phyloP scores from a whole-genome alignment of 2,888 invertebrate species.

The Machimus rusticus region DNA sequence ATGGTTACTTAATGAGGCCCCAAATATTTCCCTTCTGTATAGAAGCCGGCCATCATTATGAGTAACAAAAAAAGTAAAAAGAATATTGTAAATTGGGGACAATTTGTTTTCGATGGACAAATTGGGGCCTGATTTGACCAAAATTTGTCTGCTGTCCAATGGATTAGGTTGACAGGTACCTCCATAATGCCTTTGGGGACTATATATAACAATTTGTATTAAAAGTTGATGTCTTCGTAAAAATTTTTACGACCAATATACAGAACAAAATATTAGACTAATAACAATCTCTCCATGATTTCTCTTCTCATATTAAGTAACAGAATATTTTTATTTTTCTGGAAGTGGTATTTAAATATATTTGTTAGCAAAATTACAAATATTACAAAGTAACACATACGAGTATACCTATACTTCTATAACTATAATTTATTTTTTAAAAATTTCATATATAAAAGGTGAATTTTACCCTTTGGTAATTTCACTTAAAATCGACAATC shows the following conservation, averaged over 20 bases:
- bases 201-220: not conserved
- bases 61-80: not conserved
- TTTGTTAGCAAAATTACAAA: too few species aligned
- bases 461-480: too few species aligned
- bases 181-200: not conserved
- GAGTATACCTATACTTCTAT: too few species aligned
- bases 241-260: too few species aligned
- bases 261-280: not conserved
- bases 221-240: not conserved
- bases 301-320: too few species aligned
- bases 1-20: conserved; percentile 27
- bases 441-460: too few species aligned
- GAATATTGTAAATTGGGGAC: not conserved
- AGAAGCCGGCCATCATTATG: not conserved
- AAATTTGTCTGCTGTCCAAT: not conserved
- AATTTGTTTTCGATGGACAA: conserved; percentile 22
- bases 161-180: not conserved
- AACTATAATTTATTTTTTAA: too few species aligned
- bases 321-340: too few species aligned
- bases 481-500: too few species aligned
- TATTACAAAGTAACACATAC: too few species aligned
- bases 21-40: not conserved
- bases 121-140: not conserved
- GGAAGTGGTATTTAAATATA: too few species aligned
- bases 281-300: too few species aligned